Base-by-base conservation (phyloP, 2,888 invertebrate species). In the Nasonovia ribisnigri region DNA sequence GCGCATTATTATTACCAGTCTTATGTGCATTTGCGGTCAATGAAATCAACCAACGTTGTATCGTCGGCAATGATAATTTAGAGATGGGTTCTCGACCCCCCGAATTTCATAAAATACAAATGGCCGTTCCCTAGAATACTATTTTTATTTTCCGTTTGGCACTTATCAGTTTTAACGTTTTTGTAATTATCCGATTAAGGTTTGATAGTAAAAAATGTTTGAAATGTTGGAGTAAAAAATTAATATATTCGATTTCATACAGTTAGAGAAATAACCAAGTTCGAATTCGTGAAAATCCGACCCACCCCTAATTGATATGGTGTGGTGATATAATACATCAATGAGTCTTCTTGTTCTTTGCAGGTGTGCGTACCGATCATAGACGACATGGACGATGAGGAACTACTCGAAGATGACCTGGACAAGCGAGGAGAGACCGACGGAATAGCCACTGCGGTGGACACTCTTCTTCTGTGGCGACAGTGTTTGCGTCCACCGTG, bases 401-500 rank as follows among this genome's bases (percentile, higher is more conserved):
- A 90, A 48, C 43, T 60, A 48, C 43, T 60, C 5, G 93, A 93
- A 67, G 90, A 43, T 3, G 77, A 48, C 3, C 26, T n/a, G 51
- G 92, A 92, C 10, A 92, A 92, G 43, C 92, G n/a, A 20, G 84
- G 84, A 57, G 89, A 93, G 29, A n/a, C 77, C 16, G 54, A 29
- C 16, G 67, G 86, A 36, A 77, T 42, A 26, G 88, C 3, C 42
- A 10, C 51, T 24, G 46, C 48, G 24, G 88, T 88, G n/a, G 54
- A 88, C 88, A 57, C 84, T 10, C 43, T 88, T 43, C 48, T 57
- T 26, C 20, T 92, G 67, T 93, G 93, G 93, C 51, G 86, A 16
- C 90, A 90, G 46, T 93, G 93, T 60, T 42, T 93, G 42, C 57
- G 93, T 4, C 48, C 93, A 16, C 93, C 86, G 26, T 93, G 93